A percentile compares a stretch with the other conserved stretches of the same genome.
Conservation (phyloP, 2,888 invertebrate genomes). For the Aphodius granarius region DNA sequence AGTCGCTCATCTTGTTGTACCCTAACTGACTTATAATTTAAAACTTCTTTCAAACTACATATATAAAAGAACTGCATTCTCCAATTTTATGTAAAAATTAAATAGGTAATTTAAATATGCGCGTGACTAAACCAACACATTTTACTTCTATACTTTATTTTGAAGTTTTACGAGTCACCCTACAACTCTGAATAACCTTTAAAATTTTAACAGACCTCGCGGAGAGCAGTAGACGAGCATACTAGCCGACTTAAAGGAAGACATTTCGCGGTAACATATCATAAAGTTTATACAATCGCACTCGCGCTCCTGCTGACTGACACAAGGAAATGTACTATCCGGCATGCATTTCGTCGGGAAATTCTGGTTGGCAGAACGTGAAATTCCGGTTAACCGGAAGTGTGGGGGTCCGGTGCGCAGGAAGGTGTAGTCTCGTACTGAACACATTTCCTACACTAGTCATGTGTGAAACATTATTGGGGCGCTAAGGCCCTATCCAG, state of each 20-base stretch:
- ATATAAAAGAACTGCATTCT: no score
- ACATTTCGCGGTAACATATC: not conserved
- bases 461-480: not conserved
- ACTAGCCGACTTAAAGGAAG: not conserved
- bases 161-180: not conserved
- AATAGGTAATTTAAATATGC: not conserved
- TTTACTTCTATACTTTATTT: not conserved
- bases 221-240: no score
- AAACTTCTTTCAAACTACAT: no score
- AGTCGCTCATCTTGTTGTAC: no score
- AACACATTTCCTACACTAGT: not conserved
- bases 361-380: not conserved
- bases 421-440: not conserved
- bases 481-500: not conserved
- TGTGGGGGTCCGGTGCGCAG: not conserved
- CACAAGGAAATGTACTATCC: not conserved
- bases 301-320: not conserved
- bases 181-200: not conserved
- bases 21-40: no score
- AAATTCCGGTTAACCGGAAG: not conserved
- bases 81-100: no score
- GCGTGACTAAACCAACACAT: not conserved
- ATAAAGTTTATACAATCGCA: not conserved
- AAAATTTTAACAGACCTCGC: not conserved
- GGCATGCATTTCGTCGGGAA: not conserved